A percentile compares a stretch with the other conserved stretches of the same genome.
phyloP scores from a whole-genome alignment of 2,113 vertebrate species.

The Panthera tigris region DNA sequence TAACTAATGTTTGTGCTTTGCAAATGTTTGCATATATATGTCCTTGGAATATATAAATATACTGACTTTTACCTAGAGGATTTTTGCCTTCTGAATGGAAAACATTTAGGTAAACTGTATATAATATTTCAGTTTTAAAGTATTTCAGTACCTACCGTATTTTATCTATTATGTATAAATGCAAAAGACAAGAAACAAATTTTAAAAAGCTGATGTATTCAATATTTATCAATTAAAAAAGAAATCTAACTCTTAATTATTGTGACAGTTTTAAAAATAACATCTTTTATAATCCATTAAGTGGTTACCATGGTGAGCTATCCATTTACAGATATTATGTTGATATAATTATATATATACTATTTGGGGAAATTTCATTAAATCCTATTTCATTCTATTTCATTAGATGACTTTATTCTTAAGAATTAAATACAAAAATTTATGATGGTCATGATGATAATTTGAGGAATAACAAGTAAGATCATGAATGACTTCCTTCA shows the following conservation, averaged over 20 bases:
- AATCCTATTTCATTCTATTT: neutral
- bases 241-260: neutral
- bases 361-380: neutral
- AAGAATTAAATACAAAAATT: neutral
- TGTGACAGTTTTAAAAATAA: neutral
- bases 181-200: neutral
- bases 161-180: neutral
- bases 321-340: neutral
- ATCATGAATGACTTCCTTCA: neutral
- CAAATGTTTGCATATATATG: neutral
- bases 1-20: conserved; percentile 29
- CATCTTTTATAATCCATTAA: neutral
- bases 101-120: neutral
- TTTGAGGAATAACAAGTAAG: neutral
- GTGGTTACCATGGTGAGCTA: neutral
- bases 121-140: neutral
- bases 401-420: neutral
- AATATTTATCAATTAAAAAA: neutral
- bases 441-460: neutral
- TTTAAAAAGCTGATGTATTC: neutral
- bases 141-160: neutral
- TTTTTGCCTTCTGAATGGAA: neutral
- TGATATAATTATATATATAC: neutral
- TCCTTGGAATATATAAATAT: neutral
- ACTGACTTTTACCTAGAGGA: neutral